Evolutionary conservation across 2,797 vertebrate genomes (phyloP).

Genomic region (Apodemus agrarius): DNA sequence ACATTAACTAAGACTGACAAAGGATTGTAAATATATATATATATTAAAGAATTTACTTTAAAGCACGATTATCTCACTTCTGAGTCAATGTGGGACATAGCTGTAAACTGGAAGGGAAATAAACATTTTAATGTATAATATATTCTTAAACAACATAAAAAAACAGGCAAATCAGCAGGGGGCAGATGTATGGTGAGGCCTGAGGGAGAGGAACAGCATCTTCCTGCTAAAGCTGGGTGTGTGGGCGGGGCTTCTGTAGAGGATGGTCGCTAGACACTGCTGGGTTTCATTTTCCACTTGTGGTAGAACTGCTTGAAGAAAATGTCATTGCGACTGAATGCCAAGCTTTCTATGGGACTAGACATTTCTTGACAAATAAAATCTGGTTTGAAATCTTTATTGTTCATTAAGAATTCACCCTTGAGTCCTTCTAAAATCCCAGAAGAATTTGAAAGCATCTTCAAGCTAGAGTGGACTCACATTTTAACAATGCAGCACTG

Average conservation of each 20-base stretch:
- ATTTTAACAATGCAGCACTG: neutral
- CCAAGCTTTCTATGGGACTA: conserved; percentile 71
- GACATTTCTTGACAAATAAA: conserved; percentile 66
- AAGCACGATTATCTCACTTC: conserved; percentile 44
- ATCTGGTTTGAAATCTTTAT: conserved; percentile 62
- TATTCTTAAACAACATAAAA: conserved; percentile 43
- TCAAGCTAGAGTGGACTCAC: conserved; percentile 32
- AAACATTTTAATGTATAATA: conserved; percentile 63
- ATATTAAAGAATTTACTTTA: conserved; percentile 7
- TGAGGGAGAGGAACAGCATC: conserved; percentile 46
- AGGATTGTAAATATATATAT: neutral
- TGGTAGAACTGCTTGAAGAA: conserved; percentile 57
- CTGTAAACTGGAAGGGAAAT: conserved; percentile 63
- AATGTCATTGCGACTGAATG: conserved; percentile 73
- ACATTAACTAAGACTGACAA: neutral
- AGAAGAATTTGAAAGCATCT: conserved; percentile 56
- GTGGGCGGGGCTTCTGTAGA: conserved; percentile 67
- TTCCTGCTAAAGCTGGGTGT: conserved; percentile 71
- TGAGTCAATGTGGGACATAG: neutral
- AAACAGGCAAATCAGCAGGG: conserved; percentile 24
- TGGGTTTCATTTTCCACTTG: conserved; percentile 80
- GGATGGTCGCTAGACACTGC: conserved; percentile 78
- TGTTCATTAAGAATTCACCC: conserved; percentile 53
- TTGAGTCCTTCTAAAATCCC: conserved; percentile 53
- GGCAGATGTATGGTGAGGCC: conserved; percentile 67